These are phyloP conservation scores for Sceloporus undulatus DNA, from an alignment of 2,113 vertebrate genomes.

Conservation along the genomic window DNA sequence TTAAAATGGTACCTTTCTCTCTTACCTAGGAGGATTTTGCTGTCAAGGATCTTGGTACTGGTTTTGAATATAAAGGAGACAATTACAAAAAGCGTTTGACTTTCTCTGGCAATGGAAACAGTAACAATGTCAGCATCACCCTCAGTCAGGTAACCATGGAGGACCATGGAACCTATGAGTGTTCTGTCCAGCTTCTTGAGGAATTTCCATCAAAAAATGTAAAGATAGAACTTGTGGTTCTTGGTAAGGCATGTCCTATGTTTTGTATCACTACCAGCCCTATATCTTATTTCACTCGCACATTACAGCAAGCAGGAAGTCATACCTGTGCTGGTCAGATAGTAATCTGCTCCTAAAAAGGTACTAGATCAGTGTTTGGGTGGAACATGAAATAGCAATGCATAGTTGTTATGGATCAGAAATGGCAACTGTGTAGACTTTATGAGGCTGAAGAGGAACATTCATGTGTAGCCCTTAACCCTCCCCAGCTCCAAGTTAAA, in stretches of 20 bases:
- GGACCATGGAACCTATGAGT: constrained; percentile 84
- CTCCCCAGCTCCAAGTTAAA: too few relatives aligned
- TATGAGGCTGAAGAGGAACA: too few relatives aligned
- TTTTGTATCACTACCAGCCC: background rate
- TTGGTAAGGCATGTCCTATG: constrained; percentile 80
- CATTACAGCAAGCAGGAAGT: background rate
- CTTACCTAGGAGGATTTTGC: constrained; percentile 73
- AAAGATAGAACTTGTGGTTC: constrained; percentile 79
- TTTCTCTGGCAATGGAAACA: constrained; percentile 11
- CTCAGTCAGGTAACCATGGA: constrained; percentile 77
- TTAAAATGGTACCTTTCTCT: background rate
- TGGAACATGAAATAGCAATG: background rate
- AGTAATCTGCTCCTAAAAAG: background rate
- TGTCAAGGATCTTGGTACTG: constrained; percentile 31
- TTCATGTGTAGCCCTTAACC: too few relatives aligned
- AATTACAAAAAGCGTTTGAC: constrained; percentile 72
- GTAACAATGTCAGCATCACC: constrained; percentile 68
- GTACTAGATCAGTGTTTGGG: background rate
- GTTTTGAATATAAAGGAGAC: background rate
- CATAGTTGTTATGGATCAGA: background rate
- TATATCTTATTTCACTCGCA: background rate
- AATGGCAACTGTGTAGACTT: too few relatives aligned
- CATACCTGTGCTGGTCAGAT: accelerated
- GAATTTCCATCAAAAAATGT: constrained; percentile 67
- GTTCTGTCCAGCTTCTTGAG: constrained; percentile 71